These are phyloP conservation scores for Arion vulgaris DNA, from an alignment of 1,140 invertebrate species.

Conservation along the genomic window DNA sequence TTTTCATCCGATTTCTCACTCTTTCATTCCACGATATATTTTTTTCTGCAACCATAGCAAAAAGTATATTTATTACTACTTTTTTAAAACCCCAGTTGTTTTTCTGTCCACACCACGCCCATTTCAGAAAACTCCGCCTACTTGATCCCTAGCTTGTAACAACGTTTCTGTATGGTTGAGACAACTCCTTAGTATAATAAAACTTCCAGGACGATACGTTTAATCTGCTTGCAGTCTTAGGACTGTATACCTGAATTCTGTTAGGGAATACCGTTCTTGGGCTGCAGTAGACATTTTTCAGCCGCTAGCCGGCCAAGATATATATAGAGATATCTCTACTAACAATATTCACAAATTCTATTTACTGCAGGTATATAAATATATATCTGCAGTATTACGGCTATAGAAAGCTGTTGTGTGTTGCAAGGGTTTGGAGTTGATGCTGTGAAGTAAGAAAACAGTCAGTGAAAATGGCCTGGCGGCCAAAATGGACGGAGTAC, in stretches of 20 bases:
- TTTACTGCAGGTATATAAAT: too few species aligned
- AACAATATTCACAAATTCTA: too few species aligned
- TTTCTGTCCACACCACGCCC: background rate
- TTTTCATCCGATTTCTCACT: too few species aligned
- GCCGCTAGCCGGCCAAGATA: background rate
- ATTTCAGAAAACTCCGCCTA: background rate
- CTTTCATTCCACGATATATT: too few species aligned
- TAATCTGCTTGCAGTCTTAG: conserved; percentile 18
- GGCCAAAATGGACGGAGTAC: conserved; percentile 29
- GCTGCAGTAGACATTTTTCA: conserved; percentile 17
- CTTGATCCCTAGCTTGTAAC: background rate
- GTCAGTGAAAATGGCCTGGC: conserved; percentile 8
- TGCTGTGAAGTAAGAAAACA: background rate
- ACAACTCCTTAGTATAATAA: background rate
- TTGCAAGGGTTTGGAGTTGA: background rate
- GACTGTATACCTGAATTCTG: conserved; percentile 10
- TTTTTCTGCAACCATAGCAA: too few species aligned
- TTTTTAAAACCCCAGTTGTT: too few species aligned
- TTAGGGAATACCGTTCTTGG: background rate
- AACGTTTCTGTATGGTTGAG: conserved; percentile 5
- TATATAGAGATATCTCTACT: too few species aligned
- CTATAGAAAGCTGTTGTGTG: too few species aligned
- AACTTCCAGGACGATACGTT: background rate
- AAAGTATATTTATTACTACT: too few species aligned
- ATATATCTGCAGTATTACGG: too few species aligned